Conservation (phyloP, 2,113 vertebrate species). For the Notiomystis cincta region DNA sequence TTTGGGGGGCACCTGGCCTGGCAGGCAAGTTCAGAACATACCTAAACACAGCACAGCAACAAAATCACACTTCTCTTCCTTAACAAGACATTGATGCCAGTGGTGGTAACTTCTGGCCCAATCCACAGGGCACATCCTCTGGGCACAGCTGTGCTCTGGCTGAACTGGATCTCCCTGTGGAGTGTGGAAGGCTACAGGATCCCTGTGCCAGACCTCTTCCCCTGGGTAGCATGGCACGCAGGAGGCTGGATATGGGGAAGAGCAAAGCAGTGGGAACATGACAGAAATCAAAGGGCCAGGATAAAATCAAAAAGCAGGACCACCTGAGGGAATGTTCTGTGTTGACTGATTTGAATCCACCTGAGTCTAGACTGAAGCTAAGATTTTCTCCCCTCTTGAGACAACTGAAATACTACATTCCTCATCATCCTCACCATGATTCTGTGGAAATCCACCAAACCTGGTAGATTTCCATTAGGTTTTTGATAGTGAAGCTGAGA, state of each 20-base stretch:
- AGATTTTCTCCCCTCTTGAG: fast-evolving
- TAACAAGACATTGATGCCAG: neutral
- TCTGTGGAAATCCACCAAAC: neutral
- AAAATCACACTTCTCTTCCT: neutral
- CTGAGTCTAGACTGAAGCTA: neutral
- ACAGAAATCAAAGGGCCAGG: neutral
- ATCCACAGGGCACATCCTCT: neutral
- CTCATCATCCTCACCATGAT: neutral
- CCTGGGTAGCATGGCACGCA: fast-evolving
- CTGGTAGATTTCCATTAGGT: neutral
- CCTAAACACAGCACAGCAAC: neutral
- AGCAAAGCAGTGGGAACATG: neutral
- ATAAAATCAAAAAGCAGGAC: neutral
- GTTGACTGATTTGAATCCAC: neutral
- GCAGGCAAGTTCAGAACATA: neutral
- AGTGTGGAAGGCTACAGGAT: neutral
- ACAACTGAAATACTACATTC: neutral
- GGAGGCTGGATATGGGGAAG: neutral
- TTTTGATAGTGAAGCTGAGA: neutral
- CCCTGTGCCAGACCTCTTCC: neutral
- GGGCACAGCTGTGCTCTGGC: neutral
- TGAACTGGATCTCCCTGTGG: neutral
- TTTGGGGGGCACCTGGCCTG: neutral
- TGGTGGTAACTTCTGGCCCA: neutral
- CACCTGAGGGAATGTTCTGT: neutral